phyloP scores from a whole-genome alignment of 1,140 invertebrate genomes.

The Helicoverpa zea region DNA sequence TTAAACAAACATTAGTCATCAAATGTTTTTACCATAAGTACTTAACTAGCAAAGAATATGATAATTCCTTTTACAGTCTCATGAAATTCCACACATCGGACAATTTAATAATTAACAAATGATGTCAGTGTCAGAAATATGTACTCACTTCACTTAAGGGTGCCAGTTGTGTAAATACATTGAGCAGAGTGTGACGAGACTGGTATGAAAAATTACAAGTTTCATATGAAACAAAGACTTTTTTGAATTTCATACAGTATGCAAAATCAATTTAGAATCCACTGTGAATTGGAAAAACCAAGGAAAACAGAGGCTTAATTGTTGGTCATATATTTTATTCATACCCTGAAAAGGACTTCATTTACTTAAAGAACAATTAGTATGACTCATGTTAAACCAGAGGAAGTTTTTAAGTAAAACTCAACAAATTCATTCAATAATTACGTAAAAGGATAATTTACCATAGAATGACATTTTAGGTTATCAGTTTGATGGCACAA shows the following conservation, averaged over 20 bases:
- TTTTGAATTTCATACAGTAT: background rate
- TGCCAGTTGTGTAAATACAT: slow-evolving; percentile 37
- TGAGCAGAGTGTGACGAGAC: slow-evolving; percentile 9
- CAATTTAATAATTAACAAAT: slow-evolving; percentile 20
- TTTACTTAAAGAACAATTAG: too few species aligned
- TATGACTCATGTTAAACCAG: background rate
- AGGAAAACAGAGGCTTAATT: background rate
- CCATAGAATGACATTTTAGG: slow-evolving; percentile 10
- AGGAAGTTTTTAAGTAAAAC: background rate
- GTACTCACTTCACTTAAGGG: slow-evolving; percentile 23
- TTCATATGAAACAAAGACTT: slow-evolving; percentile 18
- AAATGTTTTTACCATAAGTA: background rate
- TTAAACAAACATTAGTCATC: slow-evolving; percentile 10
- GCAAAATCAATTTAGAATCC: slow-evolving; percentile 3
- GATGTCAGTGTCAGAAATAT: slow-evolving; percentile 47
- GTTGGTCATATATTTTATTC: background rate
- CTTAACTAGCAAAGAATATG: background rate
- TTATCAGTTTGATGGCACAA: slow-evolving; percentile 6
- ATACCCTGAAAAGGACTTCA: background rate
- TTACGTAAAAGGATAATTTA: slow-evolving; percentile 15
- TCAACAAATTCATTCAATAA: background rate
- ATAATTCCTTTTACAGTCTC: background rate
- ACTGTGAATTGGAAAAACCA: slow-evolving; percentile 7
- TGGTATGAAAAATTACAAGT: slow-evolving; percentile 1
- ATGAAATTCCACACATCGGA: slow-evolving; percentile 17